These are phyloP conservation scores for Melitaea cinxia DNA, from an alignment of 1,140 invertebrate genomes.

Conservation along the genomic window DNA sequence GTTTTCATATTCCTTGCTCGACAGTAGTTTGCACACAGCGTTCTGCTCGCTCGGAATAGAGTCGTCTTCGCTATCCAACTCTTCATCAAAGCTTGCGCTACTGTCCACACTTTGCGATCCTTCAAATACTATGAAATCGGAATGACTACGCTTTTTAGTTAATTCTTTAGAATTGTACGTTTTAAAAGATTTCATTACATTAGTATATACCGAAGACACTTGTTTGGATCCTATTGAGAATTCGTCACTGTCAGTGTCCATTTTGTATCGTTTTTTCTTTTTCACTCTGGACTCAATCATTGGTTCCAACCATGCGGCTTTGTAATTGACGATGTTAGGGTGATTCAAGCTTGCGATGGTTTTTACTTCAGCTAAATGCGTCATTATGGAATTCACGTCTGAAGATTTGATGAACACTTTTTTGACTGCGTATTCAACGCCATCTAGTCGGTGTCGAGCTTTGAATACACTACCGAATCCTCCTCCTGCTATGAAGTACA, in stretches of 20 bases:
- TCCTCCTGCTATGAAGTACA: constrained; percentile 87
- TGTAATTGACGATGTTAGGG: constrained; percentile 91
- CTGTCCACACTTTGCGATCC: constrained; percentile 64
- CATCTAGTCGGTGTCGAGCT: constrained; percentile 87
- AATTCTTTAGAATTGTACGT: constrained; percentile 75
- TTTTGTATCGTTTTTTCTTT: constrained; percentile 60
- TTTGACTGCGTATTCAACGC: constrained; percentile 90
- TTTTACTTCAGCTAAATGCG: constrained; percentile 89
- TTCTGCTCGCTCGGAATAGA: constrained; percentile 48
- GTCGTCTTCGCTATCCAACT: constrained; percentile 58
- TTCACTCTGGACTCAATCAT: constrained; percentile 72
- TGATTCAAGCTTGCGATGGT: constrained; percentile 90
- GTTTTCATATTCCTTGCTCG: constrained; percentile 60
- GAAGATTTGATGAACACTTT: constrained; percentile 87
- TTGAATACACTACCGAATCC: constrained; percentile 87
- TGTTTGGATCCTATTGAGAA: constrained; percentile 52
- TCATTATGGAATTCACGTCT: constrained; percentile 83
- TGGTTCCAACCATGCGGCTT: constrained; percentile 91
- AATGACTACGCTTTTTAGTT: constrained; percentile 55
- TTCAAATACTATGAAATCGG: constrained; percentile 71
- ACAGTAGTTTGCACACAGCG: constrained; percentile 59
- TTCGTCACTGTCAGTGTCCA: constrained; percentile 68
- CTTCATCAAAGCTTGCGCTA: constrained; percentile 50
- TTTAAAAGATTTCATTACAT: constrained; percentile 71
- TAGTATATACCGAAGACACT: constrained; percentile 60